These are phyloP conservation scores for Temnothorax unifasciatus DNA, from an alignment of 2,888 invertebrate genomes.

Conservation along the genomic window DNA sequence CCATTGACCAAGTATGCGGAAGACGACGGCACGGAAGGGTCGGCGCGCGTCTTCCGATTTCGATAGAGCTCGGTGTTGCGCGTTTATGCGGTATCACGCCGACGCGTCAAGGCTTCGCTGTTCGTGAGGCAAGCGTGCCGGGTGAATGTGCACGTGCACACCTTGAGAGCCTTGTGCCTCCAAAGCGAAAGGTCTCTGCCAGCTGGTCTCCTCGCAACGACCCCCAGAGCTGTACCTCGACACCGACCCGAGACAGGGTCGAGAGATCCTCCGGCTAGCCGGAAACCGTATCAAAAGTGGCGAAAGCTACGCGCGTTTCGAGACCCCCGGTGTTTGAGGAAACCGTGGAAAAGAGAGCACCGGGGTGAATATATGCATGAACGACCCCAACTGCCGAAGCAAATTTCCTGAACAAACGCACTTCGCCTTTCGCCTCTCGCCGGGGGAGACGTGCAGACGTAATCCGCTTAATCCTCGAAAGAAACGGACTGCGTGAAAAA, in stretches of 20 bases:
- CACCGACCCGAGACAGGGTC: constrained; percentile 75
- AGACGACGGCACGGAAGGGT: constrained; percentile 52
- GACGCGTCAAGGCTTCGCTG: constrained; percentile 71
- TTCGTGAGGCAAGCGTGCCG: constrained; percentile 64
- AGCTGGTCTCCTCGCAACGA: constrained; percentile 69
- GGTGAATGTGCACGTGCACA: constrained; percentile 70
- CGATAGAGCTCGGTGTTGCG: constrained; percentile 67
- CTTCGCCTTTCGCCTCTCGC: neutral
- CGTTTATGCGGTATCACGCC: constrained; percentile 76
- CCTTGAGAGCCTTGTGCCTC: constrained; percentile 65
- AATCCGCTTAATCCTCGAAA: constrained; percentile 46
- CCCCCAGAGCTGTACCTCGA: constrained; percentile 60
- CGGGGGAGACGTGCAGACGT: neutral
- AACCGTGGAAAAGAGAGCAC: constrained; percentile 60
- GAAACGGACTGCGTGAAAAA: constrained; percentile 10
- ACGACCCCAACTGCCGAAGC: constrained; percentile 42
- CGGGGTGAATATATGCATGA: constrained; percentile 53
- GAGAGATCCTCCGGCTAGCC: constrained; percentile 77
- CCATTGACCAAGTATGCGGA: constrained; percentile 70
- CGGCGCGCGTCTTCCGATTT: constrained; percentile 71
- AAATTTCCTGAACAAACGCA: constrained; percentile 48
- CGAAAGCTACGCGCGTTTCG: constrained; percentile 65
- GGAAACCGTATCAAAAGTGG: constrained; percentile 80
- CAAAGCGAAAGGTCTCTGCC: constrained; percentile 75
- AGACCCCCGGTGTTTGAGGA: constrained; percentile 49